These are phyloP conservation scores for Drosophila sordidula DNA, from an alignment of 2,888 invertebrate genomes.

Conservation along the genomic window DNA sequence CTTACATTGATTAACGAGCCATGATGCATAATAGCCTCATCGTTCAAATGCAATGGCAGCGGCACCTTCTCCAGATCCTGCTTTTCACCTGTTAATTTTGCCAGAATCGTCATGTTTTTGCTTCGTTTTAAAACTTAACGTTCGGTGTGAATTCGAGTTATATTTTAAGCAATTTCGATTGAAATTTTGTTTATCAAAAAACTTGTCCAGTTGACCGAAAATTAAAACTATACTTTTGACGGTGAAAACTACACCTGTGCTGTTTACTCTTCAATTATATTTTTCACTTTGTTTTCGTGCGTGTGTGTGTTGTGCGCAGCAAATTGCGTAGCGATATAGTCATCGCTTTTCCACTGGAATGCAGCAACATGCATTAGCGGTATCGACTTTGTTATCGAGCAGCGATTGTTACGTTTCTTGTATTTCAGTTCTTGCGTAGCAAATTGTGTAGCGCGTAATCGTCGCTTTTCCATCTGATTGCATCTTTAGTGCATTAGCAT, in stretches of 20 bases:
- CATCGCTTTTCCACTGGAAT: slow-evolving; percentile 17
- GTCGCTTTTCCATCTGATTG: too few relatives aligned
- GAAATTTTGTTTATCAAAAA: slow-evolving; percentile 34
- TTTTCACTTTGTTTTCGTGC: slow-evolving; percentile 58
- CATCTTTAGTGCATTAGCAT: too few relatives aligned
- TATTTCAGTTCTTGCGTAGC: too few relatives aligned
- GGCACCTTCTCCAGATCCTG: slow-evolving; percentile 88
- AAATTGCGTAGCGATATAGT: slow-evolving; percentile 44
- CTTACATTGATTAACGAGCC: slow-evolving; percentile 79
- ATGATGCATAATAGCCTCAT: slow-evolving; percentile 74
- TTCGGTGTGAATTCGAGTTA: neutral
- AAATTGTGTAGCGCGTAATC: too few relatives aligned
- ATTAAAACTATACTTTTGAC: slow-evolving; percentile 12
- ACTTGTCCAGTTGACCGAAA: slow-evolving; percentile 27
- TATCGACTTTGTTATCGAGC: slow-evolving; percentile 21
- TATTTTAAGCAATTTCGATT: slow-evolving; percentile 23
- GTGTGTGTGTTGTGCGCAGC: slow-evolving; percentile 37
- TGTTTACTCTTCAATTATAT: slow-evolving; percentile 59
- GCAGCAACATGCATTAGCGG: slow-evolving; percentile 1
- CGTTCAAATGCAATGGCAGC: slow-evolving; percentile 87
- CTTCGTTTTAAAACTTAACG: slow-evolving; percentile 1
- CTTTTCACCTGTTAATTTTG: slow-evolving; percentile 90
- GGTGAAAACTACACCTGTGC: slow-evolving; percentile 24
- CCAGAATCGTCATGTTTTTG: slow-evolving; percentile 91
- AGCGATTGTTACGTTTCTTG: too few relatives aligned